A percentile compares a stretch with the other conserved stretches of the same genome.
Conservation (phyloP, 2,113 vertebrate species). For the Collichthys lucidus region DNA sequence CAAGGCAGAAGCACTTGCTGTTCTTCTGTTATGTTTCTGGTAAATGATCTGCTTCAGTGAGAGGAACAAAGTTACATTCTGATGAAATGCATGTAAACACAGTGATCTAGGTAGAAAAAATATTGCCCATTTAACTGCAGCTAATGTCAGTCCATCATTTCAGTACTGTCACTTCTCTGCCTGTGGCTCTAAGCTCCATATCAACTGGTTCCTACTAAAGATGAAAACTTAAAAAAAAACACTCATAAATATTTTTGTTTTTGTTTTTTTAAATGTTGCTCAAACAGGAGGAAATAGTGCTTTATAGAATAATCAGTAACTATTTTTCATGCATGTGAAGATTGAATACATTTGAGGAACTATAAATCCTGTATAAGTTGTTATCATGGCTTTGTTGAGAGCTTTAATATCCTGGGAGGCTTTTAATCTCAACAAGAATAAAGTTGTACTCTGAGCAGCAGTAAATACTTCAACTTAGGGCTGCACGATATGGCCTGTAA, state of each 20-base stretch:
- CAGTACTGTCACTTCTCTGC: not conserved
- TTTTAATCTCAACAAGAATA: not conserved
- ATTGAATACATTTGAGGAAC: not conserved
- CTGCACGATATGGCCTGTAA: too few relatives aligned
- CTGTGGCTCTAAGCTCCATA: too few relatives aligned
- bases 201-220: not conserved
- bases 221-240: not conserved
- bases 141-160: not conserved
- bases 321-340: not conserved
- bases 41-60: too few relatives aligned
- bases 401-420: not conserved
- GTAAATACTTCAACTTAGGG: not conserved
- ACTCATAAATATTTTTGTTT: too few relatives aligned
- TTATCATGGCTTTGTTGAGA: not conserved
- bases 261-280: too few relatives aligned
- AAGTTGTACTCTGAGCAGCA: not conserved
- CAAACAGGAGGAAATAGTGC: too few relatives aligned
- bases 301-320: not conserved
- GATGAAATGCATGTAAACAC: too few relatives aligned
- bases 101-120: too few relatives aligned
- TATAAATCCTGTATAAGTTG: not conserved
- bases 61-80: too few relatives aligned
- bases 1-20: too few relatives aligned
- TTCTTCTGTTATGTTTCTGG: too few relatives aligned
- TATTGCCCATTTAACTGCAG: too few relatives aligned